phyloP scores from a whole-genome alignment of 2,888 invertebrate species.

The Lasius fuliginosus region DNA sequence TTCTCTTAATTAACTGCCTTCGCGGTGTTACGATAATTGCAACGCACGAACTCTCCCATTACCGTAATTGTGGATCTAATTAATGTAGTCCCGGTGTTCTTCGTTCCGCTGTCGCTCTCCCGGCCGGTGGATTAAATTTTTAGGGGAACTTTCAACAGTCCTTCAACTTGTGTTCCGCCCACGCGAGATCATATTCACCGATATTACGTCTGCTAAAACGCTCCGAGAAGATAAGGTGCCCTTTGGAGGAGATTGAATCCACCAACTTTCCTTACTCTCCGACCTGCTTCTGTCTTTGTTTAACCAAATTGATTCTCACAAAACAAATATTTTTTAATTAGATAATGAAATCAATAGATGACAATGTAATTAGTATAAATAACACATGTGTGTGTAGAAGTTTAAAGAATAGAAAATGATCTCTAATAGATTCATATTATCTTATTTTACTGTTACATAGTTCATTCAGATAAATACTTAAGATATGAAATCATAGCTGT shows the following conservation, averaged over 20 bases:
- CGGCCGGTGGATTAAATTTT: slow-evolving; percentile 69
- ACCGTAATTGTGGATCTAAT: slow-evolving; percentile 79
- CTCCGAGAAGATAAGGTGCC: slow-evolving; percentile 23
- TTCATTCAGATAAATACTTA: not conserved
- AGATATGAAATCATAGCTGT: not conserved
- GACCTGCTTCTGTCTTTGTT: not conserved
- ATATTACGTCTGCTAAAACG: slow-evolving; percentile 1
- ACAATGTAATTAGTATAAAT: not conserved
- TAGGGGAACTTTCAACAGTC: slow-evolving; percentile 54
- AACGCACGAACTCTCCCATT: slow-evolving; percentile 78
- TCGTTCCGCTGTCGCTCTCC: slow-evolving; percentile 40
- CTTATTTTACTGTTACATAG: not conserved
- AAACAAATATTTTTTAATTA: not conserved
- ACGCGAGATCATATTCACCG: slow-evolving; percentile 18
- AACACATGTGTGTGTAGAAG: not conserved
- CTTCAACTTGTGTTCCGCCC: slow-evolving; percentile 7
- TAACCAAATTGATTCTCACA: not conserved
- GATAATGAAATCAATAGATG: not conserved
- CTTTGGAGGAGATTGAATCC: slow-evolving; percentile 27
- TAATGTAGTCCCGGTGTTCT: slow-evolving; percentile 73
- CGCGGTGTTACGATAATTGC: slow-evolving; percentile 76
- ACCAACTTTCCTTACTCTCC: not conserved
- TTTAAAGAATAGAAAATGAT: not conserved
- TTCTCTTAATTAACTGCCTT: slow-evolving; percentile 79
- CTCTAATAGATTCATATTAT: not conserved